Evolutionary conservation across 2,888 invertebrate species (phyloP), one percentile per base, ranked within the genome.

Genomic region (Coleophora flavipennella): DNA sequence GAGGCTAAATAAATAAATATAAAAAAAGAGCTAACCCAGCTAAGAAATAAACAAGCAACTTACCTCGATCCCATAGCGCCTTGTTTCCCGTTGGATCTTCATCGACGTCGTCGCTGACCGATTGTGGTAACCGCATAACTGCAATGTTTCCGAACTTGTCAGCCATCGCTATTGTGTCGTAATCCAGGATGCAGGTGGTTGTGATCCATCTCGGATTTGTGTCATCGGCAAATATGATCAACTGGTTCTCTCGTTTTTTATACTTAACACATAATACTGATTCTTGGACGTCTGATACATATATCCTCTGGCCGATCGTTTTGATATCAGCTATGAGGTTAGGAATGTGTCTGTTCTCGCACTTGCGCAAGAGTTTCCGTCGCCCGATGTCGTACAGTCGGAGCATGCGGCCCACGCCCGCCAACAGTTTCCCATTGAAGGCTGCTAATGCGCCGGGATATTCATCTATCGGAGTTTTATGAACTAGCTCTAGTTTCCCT

Each of bases 71-170:
- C 99, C 99, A 99, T 1, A 99, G 84, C 0, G 98, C 96, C 72
- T 98, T 97, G 62, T 97, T 97, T 33, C 99, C 99, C 0, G 99
- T 99, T 0, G 99, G 99, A 80, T 99, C 99, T 77, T 99, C 99
- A 69, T 99, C 99, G 0, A 99, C 97, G 67, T 99, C 99, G 75
- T 99, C 99, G 20, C 93, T 94, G 1, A 97, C 93, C 42, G 95
- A 95, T 39, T 92, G 90, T 0, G 99, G 96, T 40, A 98, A 71
- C 33, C 97, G 88, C 59, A 97, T 92, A 41, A 99, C 90, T 41
- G 94, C 90, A 50, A 99, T 88, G 67, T 97, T 99, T 27, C 99
- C 99, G 85, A 99, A 99, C 77, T 99, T 99, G 73, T 99, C 99
- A 7, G 97, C 95, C 43, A 95, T 92, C 0, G 97, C 98, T 11